phyloP scores from a whole-genome alignment of 2,888 invertebrate genomes.

The Andrena bucephala region DNA sequence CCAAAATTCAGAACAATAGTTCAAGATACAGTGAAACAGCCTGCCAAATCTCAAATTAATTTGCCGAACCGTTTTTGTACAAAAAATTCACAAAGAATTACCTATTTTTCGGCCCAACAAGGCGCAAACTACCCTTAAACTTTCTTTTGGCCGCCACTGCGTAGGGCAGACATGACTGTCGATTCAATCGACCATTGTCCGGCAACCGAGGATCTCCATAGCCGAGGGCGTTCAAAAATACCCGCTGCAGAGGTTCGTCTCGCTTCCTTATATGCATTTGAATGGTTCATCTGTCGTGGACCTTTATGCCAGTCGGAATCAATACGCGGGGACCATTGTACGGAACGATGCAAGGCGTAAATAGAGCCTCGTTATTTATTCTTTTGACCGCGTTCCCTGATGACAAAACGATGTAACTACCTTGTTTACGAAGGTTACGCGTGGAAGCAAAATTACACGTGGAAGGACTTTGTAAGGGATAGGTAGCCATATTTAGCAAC shows the following conservation, averaged over 20 bases:
- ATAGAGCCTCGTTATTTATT: conserved; percentile 33
- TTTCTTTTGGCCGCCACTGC: not conserved
- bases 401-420: conserved; percentile 20
- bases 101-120: no score
- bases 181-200: conserved; percentile 16
- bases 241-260: not conserved
- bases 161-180: not conserved
- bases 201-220: no score
- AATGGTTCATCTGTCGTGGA: conserved; percentile 28
- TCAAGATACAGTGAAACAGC: no score
- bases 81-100: no score
- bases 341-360: not conserved
- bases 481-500: no score
- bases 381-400: not conserved
- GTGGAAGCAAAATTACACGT: not conserved
- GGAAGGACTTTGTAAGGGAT: not conserved
- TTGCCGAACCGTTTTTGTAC: no score
- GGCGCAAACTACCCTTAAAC: not conserved
- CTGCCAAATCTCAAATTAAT: no score
- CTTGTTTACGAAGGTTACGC: conserved; percentile 18
- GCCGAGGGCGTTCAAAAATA: conserved; percentile 18
- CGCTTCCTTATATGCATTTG: conserved; percentile 41
- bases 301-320: conserved; percentile 33
- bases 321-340: conserved; percentile 28
- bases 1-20: no score